A percentile compares a stretch with the other conserved stretches of the same genome.
These are phyloP conservation scores for Hypomecis punctinalis DNA, from an alignment of 2,888 invertebrate species.

Conservation along the genomic window DNA sequence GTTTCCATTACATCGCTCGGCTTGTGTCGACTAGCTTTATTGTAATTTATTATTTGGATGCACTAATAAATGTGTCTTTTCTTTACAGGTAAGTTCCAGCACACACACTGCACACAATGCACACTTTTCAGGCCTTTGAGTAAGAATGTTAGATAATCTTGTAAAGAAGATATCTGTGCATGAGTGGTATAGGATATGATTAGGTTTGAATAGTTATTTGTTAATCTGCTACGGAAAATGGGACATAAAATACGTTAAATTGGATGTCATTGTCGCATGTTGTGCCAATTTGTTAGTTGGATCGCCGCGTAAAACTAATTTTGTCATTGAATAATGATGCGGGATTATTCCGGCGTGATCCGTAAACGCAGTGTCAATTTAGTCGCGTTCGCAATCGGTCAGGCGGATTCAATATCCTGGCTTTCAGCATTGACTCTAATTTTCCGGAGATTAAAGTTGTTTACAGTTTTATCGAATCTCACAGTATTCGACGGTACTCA, in stretches of 20 bases:
- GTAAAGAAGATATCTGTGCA: background rate
- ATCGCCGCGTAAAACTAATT: conserved; percentile 14
- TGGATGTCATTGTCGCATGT: conserved; percentile 6
- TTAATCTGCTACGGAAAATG: background rate
- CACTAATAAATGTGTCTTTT: conserved; percentile 46
- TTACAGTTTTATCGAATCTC: conserved; percentile 32
- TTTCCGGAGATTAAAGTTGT: conserved; percentile 64
- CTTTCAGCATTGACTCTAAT: conserved; percentile 61
- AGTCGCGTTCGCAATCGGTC: conserved; percentile 62
- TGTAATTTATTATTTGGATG: conserved; percentile 52
- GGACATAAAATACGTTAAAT: conserved; percentile 4
- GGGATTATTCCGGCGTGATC: conserved; percentile 58
- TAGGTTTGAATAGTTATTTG: conserved; percentile 1
- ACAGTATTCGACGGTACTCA: background rate
- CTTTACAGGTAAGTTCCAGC: conserved; percentile 58
- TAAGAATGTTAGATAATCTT: conserved; percentile 5
- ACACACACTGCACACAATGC: too few species aligned
- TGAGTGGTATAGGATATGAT: background rate
- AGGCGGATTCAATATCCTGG: conserved; percentile 63
- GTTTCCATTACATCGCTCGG: conserved; percentile 67
- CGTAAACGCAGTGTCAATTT: conserved; percentile 63
- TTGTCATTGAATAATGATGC: conserved; percentile 33
- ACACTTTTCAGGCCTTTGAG: conserved; percentile 1
- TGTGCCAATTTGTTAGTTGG: conserved; percentile 17
- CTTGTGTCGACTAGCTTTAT: conserved; percentile 62